phyloP scores from a whole-genome alignment of 2,888 invertebrate species.

The Dyspetes luteomarginatus region DNA sequence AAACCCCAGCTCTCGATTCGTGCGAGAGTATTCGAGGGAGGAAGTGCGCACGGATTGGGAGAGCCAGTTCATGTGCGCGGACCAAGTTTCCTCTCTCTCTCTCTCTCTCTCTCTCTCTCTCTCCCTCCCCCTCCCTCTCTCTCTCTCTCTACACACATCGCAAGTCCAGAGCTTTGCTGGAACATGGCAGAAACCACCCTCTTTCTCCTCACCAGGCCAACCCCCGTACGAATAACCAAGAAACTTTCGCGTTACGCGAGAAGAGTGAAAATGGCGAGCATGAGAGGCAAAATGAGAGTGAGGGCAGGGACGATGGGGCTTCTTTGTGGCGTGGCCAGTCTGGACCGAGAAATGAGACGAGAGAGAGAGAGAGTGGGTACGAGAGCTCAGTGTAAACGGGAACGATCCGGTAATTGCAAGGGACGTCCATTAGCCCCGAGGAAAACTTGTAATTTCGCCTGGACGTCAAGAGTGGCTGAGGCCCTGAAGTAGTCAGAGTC shows the following conservation, averaged over 20 bases:
- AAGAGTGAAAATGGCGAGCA: constrained; percentile 66
- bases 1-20: constrained; percentile 62
- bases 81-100: constrained; percentile 57
- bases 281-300: constrained; percentile 69
- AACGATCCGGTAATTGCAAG: constrained; percentile 75
- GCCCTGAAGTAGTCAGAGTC: background rate
- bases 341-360: constrained; percentile 57
- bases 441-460: constrained; percentile 70
- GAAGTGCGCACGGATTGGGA: constrained; percentile 9
- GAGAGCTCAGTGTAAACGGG: constrained; percentile 64
- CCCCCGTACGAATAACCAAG: constrained; percentile 65
- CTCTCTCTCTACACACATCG: constrained; percentile 24
- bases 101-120: background rate
- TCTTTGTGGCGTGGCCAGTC: constrained; percentile 63
- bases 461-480: constrained; percentile 18
- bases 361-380: constrained; percentile 13
- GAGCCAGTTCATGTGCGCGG: constrained; percentile 38
- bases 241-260: constrained; percentile 76
- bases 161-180: constrained; percentile 66
- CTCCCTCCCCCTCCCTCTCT: too few species aligned
- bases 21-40: constrained; percentile 35
- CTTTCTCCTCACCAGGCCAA: constrained; percentile 65
- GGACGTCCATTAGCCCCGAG: constrained; percentile 73
- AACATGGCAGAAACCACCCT: constrained; percentile 55
- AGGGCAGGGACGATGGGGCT: constrained; percentile 44